Conservation (phyloP, 2,113 vertebrate genomes). For the Corvus moneduloides region DNA sequence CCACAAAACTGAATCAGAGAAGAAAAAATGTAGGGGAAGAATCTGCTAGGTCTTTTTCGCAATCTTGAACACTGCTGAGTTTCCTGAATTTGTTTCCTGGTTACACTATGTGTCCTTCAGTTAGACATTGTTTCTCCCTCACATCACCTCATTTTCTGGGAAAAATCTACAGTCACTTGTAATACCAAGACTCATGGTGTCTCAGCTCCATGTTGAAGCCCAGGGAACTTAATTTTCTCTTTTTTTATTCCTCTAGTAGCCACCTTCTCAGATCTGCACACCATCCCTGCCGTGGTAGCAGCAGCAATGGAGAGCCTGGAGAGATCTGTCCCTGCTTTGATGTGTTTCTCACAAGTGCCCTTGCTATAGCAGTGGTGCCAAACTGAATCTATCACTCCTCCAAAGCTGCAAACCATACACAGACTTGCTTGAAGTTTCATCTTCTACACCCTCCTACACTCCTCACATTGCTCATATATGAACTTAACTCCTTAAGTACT, state of each 20-base stretch:
- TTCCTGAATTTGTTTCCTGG: neutral
- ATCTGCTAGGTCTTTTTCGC: rapidly evolving
- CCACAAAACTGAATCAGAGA: neutral
- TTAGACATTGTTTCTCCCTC: neutral
- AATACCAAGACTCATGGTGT: neutral
- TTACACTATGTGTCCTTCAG: neutral
- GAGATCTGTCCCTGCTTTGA: neutral
- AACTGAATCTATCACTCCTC: neutral
- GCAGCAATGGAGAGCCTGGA: neutral
- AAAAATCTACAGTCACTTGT: neutral
- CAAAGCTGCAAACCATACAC: neutral
- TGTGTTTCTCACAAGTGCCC: neutral
- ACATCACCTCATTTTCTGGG: neutral
- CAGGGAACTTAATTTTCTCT: neutral
- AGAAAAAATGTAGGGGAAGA: neutral
- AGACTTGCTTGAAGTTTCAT: neutral
- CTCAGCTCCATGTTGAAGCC: neutral
- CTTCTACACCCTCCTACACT: neutral
- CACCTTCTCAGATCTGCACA: neutral
- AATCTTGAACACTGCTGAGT: neutral
- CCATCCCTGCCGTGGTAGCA: neutral
- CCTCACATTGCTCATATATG: neutral
- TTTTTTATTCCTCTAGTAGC: neutral
- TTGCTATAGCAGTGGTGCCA: neutral
- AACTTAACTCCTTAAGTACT: neutral